Conservation (phyloP, 2,888 invertebrate genomes). For the Drosophila parthenogenetica region DNA sequence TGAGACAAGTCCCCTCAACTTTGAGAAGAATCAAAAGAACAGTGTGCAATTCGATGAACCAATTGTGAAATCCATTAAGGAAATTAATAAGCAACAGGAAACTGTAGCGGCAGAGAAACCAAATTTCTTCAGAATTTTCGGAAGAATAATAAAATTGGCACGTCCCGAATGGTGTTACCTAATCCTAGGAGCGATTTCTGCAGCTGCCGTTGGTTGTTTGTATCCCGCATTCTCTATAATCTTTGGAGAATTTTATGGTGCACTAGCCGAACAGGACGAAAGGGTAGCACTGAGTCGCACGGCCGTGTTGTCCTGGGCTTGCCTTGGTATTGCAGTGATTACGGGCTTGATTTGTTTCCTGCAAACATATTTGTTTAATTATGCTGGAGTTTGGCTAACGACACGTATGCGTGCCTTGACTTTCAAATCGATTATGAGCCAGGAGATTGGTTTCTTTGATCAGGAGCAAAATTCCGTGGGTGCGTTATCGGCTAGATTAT, state of each 20-base stretch:
- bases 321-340: slow-evolving; percentile 88
- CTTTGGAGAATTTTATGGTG: slow-evolving; percentile 92
- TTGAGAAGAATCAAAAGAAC: slow-evolving; percentile 83
- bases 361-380: slow-evolving; percentile 91
- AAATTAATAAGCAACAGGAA: slow-evolving; percentile 42
- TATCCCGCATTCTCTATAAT: slow-evolving; percentile 91
- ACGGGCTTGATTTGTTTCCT: slow-evolving; percentile 89
- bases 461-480: slow-evolving; percentile 89
- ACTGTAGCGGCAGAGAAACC: slow-evolving; percentile 76
- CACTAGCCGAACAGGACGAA: slow-evolving; percentile 87
- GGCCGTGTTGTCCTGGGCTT: slow-evolving; percentile 87
- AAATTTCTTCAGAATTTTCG: slow-evolving; percentile 80
- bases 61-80: slow-evolving; percentile 56
- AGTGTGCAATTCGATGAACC: slow-evolving; percentile 78
- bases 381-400: slow-evolving; percentile 91
- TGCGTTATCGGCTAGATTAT: slow-evolving; percentile 89
- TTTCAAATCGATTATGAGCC: slow-evolving; percentile 89
- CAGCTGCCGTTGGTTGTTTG: slow-evolving; percentile 89
- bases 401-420: slow-evolving; percentile 87
- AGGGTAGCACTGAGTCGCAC: slow-evolving; percentile 87
- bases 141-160: slow-evolving; percentile 88
- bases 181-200: slow-evolving; percentile 88
- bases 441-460: slow-evolving; percentile 92
- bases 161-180: slow-evolving; percentile 90
- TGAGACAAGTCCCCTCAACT: slow-evolving; percentile 82